Percentiles rank a stretch among this genome's conserved stretches.
Evolutionary conservation across 2,888 invertebrate genomes (phyloP).

Genomic region (Spilarctia lutea): DNA sequence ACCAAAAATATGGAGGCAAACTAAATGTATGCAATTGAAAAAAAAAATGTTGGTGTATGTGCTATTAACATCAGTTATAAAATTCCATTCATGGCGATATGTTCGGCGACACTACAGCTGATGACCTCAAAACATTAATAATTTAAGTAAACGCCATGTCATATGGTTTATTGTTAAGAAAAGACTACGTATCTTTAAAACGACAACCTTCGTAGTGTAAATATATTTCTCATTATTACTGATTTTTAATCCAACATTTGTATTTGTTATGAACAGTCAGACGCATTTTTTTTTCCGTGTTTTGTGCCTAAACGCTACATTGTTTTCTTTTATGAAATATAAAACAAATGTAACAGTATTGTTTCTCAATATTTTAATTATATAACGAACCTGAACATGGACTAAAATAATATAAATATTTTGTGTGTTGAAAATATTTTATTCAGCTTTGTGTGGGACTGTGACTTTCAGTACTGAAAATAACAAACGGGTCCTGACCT

Average conservation of each 20-base stretch:
- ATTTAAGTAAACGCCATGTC: slow-evolving; percentile 1
- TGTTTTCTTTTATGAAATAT: neutral
- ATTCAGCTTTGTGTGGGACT: neutral
- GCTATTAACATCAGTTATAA: neutral
- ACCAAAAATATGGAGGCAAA: neutral
- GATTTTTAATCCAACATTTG: neutral
- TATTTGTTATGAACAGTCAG: neutral
- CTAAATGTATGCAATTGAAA: neutral
- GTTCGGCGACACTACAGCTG: neutral
- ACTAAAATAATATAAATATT: neutral
- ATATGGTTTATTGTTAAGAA: neutral
- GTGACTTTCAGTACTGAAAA: slow-evolving; percentile 11
- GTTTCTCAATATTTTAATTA: neutral
- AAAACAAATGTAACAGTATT: neutral
- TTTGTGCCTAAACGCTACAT: neutral
- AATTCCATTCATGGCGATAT: neutral
- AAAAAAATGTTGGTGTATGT: neutral
- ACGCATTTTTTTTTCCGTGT: too few species aligned
- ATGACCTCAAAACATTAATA: neutral
- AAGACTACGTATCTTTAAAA: neutral
- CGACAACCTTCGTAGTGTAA: neutral
- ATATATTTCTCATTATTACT: neutral
- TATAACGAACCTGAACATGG: neutral
- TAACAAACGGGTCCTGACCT: slow-evolving; percentile 70
- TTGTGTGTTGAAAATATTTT: neutral